These are phyloP conservation scores for Nibea coibor DNA, from an alignment of 2,113 vertebrate species.

Conservation along the genomic window DNA sequence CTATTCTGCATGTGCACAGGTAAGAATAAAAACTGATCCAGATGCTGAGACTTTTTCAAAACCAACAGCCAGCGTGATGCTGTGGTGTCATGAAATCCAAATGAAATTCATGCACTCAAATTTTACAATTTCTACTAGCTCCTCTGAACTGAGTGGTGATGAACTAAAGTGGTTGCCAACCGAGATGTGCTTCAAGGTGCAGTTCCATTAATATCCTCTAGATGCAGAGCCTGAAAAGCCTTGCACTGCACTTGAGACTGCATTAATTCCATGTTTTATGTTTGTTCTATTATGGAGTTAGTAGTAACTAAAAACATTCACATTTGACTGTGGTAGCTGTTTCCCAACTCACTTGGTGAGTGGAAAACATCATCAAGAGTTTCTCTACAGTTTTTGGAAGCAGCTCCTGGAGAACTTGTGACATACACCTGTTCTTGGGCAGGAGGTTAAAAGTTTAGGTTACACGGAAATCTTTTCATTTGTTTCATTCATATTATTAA, in stretches of 20 bases:
- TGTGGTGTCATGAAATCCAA: neutral
- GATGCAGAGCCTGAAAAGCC: too few relatives aligned
- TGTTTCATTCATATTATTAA: neutral
- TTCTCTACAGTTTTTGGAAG: neutral
- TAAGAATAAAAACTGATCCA: neutral
- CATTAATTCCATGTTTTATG: too few relatives aligned
- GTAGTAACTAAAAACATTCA: too few relatives aligned
- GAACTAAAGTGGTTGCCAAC: neutral
- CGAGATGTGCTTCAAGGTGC: neutral
- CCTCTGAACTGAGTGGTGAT: neutral
- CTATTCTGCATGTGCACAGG: neutral
- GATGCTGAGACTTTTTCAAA: neutral
- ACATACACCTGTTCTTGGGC: too few relatives aligned
- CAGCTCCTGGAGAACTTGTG: neutral
- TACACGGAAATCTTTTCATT: neutral
- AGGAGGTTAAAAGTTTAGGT: too few relatives aligned
- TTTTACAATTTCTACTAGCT: neutral
- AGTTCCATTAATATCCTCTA: neutral
- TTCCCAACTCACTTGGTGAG: too few relatives aligned
- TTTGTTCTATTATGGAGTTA: too few relatives aligned
- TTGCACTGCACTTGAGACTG: too few relatives aligned
- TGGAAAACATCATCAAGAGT: too few relatives aligned
- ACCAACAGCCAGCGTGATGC: neutral
- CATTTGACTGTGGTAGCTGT: too few relatives aligned
- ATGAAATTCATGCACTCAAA: constrained; percentile 1